Percentiles rank a stretch among this genome's conserved stretches.
These are phyloP conservation scores for Mesoligia furuncula DNA, from an alignment of 2,888 invertebrate species.

Conservation along the genomic window DNA sequence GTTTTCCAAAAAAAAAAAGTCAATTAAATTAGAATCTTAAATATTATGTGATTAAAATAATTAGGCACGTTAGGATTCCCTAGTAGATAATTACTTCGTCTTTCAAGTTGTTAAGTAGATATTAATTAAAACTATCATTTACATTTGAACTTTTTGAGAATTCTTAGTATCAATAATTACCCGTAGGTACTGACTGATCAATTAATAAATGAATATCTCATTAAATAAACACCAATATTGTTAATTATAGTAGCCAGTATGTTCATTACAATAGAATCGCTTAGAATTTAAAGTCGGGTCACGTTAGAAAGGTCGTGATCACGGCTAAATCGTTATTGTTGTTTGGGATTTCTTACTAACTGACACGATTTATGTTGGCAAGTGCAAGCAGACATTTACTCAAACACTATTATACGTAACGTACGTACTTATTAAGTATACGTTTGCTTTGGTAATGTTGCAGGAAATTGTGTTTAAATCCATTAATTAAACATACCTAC, in stretches of 20 bases:
- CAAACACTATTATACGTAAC: background rate
- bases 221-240: background rate
- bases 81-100: background rate
- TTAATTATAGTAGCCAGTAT: conserved; percentile 32
- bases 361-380: conserved; percentile 42
- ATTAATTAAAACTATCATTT: background rate
- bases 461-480: background rate
- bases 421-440: too few species aligned
- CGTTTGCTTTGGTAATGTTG: background rate
- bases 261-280: conserved; percentile 50
- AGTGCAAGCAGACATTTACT: conserved; percentile 19
- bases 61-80: too few species aligned
- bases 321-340: conserved; percentile 64
- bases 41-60: background rate
- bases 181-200: background rate
- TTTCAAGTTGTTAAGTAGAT: background rate
- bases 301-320: conserved; percentile 69
- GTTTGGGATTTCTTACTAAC: conserved; percentile 60
- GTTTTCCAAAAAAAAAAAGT: background rate
- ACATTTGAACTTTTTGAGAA: background rate
- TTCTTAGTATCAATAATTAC: background rate
- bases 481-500: too few species aligned
- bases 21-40: background rate
- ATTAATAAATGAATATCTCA: background rate
- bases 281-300: conserved; percentile 53